Evolutionary conservation across 2,113 vertebrate species (phyloP).

Genomic region (Hippocampus barbouri): DNA sequence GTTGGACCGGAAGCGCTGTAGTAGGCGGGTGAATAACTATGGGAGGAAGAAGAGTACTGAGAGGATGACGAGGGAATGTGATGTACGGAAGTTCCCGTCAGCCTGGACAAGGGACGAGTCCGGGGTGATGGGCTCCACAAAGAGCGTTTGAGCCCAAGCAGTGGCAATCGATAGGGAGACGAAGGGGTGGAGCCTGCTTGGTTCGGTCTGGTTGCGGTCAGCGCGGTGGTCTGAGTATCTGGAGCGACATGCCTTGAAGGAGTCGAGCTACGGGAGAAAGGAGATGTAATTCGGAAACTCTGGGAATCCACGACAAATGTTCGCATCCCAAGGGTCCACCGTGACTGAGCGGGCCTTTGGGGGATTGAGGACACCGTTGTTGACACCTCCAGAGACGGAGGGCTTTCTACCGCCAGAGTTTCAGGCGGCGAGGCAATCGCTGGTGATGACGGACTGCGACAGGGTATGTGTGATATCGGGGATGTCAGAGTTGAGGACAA

Average conservation of each 20-base stretch:
- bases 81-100: constrained; percentile 49
- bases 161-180: constrained; percentile 59
- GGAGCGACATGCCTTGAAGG: constrained; percentile 41
- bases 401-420: constrained; percentile 44
- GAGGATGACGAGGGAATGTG: constrained; percentile 40
- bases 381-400: constrained; percentile 59
- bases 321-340: constrained; percentile 67
- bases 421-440: constrained; percentile 29
- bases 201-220: constrained; percentile 23
- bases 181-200: constrained; percentile 58
- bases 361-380: constrained; percentile 41
- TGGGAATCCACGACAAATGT: constrained; percentile 67
- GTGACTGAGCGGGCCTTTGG: constrained; percentile 50
- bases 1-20: constrained; percentile 43
- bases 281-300: constrained; percentile 49
- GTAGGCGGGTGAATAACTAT: constrained; percentile 45
- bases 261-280: constrained; percentile 34
- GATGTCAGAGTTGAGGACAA: constrained; percentile 26
- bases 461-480: constrained; percentile 18
- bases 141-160: constrained; percentile 56
- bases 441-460: constrained; percentile 29
- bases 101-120: constrained; percentile 56
- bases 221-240: constrained; percentile 30
- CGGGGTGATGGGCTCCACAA: constrained; percentile 61
- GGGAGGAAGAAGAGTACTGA: constrained; percentile 32